Evolutionary conservation across 2,888 invertebrate genomes (phyloP).

Genomic region (Drosophila paranaensis): DNA sequence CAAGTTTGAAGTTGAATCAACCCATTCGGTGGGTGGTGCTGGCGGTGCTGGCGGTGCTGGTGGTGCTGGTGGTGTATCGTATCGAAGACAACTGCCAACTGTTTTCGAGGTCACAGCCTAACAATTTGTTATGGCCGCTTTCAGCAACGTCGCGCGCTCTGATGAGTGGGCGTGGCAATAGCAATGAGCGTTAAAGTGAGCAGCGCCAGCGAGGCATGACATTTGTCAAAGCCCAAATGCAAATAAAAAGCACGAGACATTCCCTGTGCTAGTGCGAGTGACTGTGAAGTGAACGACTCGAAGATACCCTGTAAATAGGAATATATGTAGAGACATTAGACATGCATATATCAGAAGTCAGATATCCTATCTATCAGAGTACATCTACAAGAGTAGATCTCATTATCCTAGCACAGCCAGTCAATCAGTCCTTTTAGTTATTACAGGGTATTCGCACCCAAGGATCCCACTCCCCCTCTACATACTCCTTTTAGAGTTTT

Average conservation of each 20-base stretch:
- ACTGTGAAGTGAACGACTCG: neutral
- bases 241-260: conserved; percentile 7
- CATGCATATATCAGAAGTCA: too few species aligned
- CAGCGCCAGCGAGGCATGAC: conserved; percentile 77
- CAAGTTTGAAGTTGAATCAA: conserved; percentile 64
- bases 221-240: conserved; percentile 45
- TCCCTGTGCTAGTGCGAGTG: neutral
- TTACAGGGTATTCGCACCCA: conserved; percentile 15
- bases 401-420: neutral
- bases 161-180: conserved; percentile 78
- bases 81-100: conserved; percentile 76
- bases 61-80: conserved; percentile 19
- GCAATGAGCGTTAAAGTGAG: conserved; percentile 80
- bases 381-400: neutral
- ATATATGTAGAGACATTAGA: neutral
- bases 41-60: neutral
- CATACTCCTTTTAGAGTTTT: conserved; percentile 36
- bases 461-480: neutral
- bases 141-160: conserved; percentile 48
- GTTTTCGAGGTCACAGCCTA: conserved; percentile 80
- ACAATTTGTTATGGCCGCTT: conserved; percentile 73
- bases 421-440: too few species aligned
- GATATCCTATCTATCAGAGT: too few species aligned
- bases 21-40: conserved; percentile 15
- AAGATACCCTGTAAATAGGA: conserved; percentile 9